Base-by-base conservation (phyloP, 2,797 vertebrate species). In the Chiroxiphia lanceolata region DNA sequence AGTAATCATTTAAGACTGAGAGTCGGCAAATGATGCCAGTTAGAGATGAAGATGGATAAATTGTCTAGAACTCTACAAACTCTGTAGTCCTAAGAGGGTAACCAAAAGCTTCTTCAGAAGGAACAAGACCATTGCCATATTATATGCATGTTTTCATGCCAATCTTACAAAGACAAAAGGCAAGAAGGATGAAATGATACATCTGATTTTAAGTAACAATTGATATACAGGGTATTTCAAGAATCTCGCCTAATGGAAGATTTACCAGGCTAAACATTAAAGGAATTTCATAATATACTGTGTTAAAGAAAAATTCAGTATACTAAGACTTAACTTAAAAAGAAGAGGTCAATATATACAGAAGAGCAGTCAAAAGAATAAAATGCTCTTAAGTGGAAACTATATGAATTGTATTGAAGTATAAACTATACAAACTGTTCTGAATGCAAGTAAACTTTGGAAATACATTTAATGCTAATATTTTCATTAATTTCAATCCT, bases 201-300 rank as follows among this genome's bases (percentile, higher is more conserved):
- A 59, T 3, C 9, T 16, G 13, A 69, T 64, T 72, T 81, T 75
- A 67, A 67, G 9, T 59, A 63, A 71, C 3, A 80, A 63, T 0
- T 65, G 3, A 69, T 51, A 19, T 7, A 15, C 4, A 25, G 2
- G 11, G 3, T 14, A 81, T 29, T 48, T 60, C 0, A 0, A 83
- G 74, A 53, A 67, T n/a, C 27, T 75, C 48, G 22, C 18, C 48
- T 26, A 78, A 36, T 56, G 20, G 20, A 78, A 75, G 40, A 67
- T 59, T 45, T 56, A 64, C 11, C 7, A 48, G 22, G 22, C 5
- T 63, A 90, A 50, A 83, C 5, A 25, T 6, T 22, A 83, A 59
- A 63, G 14, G 11, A 81, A 71, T 82, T 84, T 68, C 6, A 48
- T 34, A 36, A 42, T 38, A 25, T 48, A 56, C 7, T 9, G 22